Percentiles rank a stretch among this genome's conserved stretches.
These are phyloP conservation scores for Serilophus lunatus DNA, from an alignment of 2,113 vertebrate species.

Conservation along the genomic window DNA sequence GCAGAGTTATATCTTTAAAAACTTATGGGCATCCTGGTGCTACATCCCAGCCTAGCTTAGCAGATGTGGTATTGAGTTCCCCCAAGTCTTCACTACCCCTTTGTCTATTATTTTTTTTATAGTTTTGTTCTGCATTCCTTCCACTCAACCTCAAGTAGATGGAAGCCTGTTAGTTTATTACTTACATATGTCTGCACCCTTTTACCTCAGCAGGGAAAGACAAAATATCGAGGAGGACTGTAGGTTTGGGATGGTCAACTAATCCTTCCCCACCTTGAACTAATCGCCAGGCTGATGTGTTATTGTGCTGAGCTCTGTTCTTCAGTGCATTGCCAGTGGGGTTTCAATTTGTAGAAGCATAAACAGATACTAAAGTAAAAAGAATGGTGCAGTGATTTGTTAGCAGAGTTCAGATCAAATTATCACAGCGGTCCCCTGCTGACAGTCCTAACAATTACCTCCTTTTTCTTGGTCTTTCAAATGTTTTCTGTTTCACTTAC, in stretches of 20 bases:
- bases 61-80: slow-evolving; percentile 81
- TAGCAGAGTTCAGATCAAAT: slow-evolving; percentile 97
- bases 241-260: slow-evolving; percentile 84
- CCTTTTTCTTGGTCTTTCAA: slow-evolving; percentile 78
- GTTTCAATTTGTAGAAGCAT: slow-evolving; percentile 99
- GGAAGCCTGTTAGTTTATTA: slow-evolving; percentile 95
- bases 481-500: slow-evolving; percentile 89
- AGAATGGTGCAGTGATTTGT: slow-evolving; percentile 95
- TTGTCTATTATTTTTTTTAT: slow-evolving; percentile 96
- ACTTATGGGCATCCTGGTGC: slow-evolving; percentile 57
- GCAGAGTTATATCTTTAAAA: slow-evolving; percentile 71
- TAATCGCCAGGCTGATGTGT: slow-evolving; percentile 89
- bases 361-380: slow-evolving; percentile 99
- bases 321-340: slow-evolving; percentile 87
- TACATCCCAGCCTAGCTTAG: slow-evolving; percentile 55
- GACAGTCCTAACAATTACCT: slow-evolving; percentile 88
- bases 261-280: slow-evolving; percentile 99
- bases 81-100: slow-evolving; percentile 73
- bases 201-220: slow-evolving; percentile 95
- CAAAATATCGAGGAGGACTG: slow-evolving; percentile 90
- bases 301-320: slow-evolving; percentile 78
- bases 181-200: slow-evolving; percentile 98
- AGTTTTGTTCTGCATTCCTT: slow-evolving; percentile 99
- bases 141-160: slow-evolving; percentile 87
- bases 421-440: slow-evolving; percentile 92